Evolutionary conservation across 2,888 invertebrate genomes (phyloP).

Genomic region (Drosophila buzzatii): DNA sequence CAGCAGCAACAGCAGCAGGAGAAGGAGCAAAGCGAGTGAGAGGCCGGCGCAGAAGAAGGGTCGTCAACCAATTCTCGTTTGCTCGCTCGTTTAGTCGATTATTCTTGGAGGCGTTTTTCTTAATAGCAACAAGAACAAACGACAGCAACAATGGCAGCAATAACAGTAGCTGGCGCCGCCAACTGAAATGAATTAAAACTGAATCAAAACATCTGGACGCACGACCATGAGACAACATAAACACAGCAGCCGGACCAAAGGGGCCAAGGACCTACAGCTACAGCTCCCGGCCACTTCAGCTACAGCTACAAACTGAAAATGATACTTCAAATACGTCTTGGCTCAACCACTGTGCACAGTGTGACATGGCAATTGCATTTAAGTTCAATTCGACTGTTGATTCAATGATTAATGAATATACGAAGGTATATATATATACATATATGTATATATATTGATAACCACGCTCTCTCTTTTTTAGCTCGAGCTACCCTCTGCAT

Average conservation of each 20-base stretch:
- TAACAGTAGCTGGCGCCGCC: constrained; percentile 66
- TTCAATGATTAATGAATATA: constrained; percentile 50
- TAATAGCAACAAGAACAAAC: constrained; percentile 69
- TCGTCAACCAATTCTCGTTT: constrained; percentile 62
- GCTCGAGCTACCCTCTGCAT: not conserved
- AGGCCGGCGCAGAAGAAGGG: constrained; percentile 19
- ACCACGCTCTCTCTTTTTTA: not conserved
- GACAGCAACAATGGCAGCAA: constrained; percentile 58
- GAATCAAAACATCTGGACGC: constrained; percentile 84
- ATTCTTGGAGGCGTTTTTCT: constrained; percentile 82
- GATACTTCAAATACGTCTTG: constrained; percentile 14
- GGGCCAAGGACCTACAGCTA: not conserved
- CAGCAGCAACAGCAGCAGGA: not conserved
- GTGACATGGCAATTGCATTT: constrained; percentile 26
- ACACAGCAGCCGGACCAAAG: constrained; percentile 44
- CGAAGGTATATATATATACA: not conserved
- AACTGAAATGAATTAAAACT: constrained; percentile 82
- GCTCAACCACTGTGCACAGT: constrained; percentile 35
- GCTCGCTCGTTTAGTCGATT: constrained; percentile 76
- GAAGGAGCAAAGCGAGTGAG: not conserved
- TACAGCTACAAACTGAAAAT: not conserved
- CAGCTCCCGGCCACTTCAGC: constrained; percentile 4
- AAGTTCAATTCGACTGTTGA: constrained; percentile 35
- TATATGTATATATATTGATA: too few species aligned
- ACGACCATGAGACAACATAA: constrained; percentile 74